Evolutionary conservation across 64 coral and sea anemone species (phyloP), one percentile per base, ranked within the genome.

Genomic region (Montipora efflorescens): DNA sequence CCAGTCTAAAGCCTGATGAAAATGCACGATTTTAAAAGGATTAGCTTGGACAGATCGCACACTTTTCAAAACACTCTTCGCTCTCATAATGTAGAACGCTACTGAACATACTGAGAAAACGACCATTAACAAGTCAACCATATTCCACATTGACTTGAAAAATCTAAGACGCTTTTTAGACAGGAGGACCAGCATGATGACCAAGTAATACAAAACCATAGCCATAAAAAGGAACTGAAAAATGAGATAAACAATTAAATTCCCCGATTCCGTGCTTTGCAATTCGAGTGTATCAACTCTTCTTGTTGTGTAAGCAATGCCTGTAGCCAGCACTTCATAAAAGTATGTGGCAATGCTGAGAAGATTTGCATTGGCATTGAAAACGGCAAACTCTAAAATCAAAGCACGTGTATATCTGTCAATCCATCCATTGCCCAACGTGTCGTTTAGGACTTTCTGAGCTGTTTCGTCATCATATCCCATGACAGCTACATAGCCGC

Each of bases 61-160:
- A 0, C 76, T 87, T 18, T 53, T 50, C 9, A 94, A 64, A 20
- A 97, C 55, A 15, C 64, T 78, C 14, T 92, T 92, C 18, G 87
- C 76, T 67, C 94, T 88, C 1, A 91, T 14, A 6, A 97, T 49
- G 66, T 97, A 92, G n/a, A 89, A 97, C 3, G 71, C 57, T n/a
- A 97, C 80, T 18, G 87, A 89, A 2, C 45, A 19, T 21, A 83
- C 44, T 12, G 83, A 93, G 15, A 61, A 91, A 5, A 76, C 71
- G 11, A 94, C 47, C 36, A 92, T 89, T 0, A 97, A 52, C 44
- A 92, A 77, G 47, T 97, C 92, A 28, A 97, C 47, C 92, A 90
- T 88, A 12, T 97, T 97, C 95, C 95, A 97, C 0, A 91, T 15
- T 12, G 46, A 74, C n/a, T 61, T 94, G 51, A 97, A 97, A 74